A percentile compares a stretch with the other conserved stretches of the same genome.
Evolutionary conservation across 2,888 invertebrate genomes (phyloP).

Genomic region (Agrochola macilenta): DNA sequence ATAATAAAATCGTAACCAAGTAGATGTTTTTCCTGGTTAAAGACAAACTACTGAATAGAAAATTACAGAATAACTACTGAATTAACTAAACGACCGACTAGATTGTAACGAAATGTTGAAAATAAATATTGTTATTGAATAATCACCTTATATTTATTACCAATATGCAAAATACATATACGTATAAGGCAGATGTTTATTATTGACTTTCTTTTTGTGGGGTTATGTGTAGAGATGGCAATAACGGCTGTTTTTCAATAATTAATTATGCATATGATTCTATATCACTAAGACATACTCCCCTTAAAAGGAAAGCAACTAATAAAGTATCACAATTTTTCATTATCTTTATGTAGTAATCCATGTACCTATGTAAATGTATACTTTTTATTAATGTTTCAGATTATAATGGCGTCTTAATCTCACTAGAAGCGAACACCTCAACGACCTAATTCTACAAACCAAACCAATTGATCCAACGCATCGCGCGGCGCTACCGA

Average conservation of each 20-base stretch:
- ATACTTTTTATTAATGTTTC: constrained; percentile 29
- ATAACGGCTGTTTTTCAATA: constrained; percentile 27
- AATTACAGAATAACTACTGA: not conserved
- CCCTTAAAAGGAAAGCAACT: constrained; percentile 35
- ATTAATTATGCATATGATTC: constrained; percentile 32
- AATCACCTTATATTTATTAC: constrained; percentile 25
- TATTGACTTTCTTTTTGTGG: constrained; percentile 19
- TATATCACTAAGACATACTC: constrained; percentile 39
- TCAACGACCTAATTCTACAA: constrained; percentile 29
- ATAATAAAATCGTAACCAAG: constrained; percentile 28
- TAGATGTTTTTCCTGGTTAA: constrained; percentile 29
- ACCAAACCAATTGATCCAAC: constrained; percentile 31
- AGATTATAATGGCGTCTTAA: constrained; percentile 19
- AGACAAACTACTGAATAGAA: constrained; percentile 30
- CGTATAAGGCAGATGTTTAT: constrained; percentile 17
- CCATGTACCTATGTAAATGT: constrained; percentile 2
- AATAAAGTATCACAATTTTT: constrained; percentile 24
- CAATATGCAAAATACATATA: not conserved
- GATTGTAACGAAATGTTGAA: constrained; percentile 32
- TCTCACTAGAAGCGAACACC: constrained; percentile 20
- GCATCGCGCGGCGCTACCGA: constrained; percentile 38
- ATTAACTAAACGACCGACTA: constrained; percentile 24
- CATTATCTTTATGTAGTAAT: constrained; percentile 1
- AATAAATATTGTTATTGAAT: constrained; percentile 23
- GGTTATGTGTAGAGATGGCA: constrained; percentile 31